These are phyloP conservation scores for Scaptomyza graminum DNA, from an alignment of 1,140 invertebrate genomes.

Conservation along the genomic window DNA sequence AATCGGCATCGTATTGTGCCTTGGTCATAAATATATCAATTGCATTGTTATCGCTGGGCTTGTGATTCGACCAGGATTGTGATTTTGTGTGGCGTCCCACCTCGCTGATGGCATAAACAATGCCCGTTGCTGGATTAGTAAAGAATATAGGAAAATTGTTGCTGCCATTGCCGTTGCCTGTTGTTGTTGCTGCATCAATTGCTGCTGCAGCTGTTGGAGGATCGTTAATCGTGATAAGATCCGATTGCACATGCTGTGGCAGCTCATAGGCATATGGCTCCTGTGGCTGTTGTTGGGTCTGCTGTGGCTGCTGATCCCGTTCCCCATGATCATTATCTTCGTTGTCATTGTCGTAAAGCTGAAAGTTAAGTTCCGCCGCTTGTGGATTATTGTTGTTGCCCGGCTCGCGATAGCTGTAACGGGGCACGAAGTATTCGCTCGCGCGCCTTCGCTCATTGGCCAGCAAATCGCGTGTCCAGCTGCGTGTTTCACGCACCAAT, in stretches of 20 bases:
- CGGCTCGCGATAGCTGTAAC: slow-evolving; percentile 46
- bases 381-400: slow-evolving; percentile 2
- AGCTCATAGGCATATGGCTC: slow-evolving; percentile 58
- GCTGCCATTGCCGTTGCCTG: background rate
- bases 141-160: slow-evolving; percentile 74
- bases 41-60: slow-evolving; percentile 24
- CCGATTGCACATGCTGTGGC: slow-evolving; percentile 60
- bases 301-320: slow-evolving; percentile 29
- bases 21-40: slow-evolving; percentile 79
- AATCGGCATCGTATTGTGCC: slow-evolving; percentile 72
- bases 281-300: slow-evolving; percentile 10
- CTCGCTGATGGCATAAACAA: slow-evolving; percentile 77
- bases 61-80: no score
- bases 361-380: slow-evolving; percentile 51
- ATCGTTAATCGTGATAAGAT: slow-evolving; percentile 46
- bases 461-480: slow-evolving; percentile 67
- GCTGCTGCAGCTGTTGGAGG: background rate
- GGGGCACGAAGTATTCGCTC: slow-evolving; percentile 48
- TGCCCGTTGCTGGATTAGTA: slow-evolving; percentile 75
- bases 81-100: slow-evolving; percentile 45
- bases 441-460: slow-evolving; percentile 35
- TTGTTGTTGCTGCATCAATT: background rate
- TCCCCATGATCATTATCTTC: slow-evolving; percentile 5
- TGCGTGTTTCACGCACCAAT: slow-evolving; percentile 63
- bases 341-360: slow-evolving; percentile 23